Base-by-base conservation (phyloP, 2,888 invertebrate genomes). In the Globia sparganii region DNA sequence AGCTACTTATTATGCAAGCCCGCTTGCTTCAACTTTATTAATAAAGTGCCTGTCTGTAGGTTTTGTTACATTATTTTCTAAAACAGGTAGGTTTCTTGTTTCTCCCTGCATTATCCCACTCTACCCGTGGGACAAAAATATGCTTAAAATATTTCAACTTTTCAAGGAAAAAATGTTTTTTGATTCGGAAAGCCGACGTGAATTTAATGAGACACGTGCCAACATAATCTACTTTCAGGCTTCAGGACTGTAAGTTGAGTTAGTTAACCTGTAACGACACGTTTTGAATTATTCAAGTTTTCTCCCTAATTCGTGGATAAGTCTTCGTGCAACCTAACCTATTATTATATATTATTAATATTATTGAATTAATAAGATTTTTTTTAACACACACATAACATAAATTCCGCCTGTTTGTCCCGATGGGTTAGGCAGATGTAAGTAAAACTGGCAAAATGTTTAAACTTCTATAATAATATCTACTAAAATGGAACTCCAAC, bases 151-250 rank as follows among this genome's bases (percentile, higher is more conserved):
- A 67, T 49, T 40, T 53, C 1, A 40, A 70, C 6, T 53, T 66
- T 65, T 28, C 40, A 40, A 43, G 21, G 28, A 65, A 28, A 40
- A n/a, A n/a, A n/a, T n/a, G 18, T 1, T n/a, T 49, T 58, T 40
- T 5, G 37, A 34, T 69, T 71, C 18, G 15, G 15, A 49, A 49
- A 49, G 21, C 70, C 58, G 43, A 58, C n/a, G 43, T 15, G 53
- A 73, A 21, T 53, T 73, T 34, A 46, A 73, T n/a, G 15, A 28
- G 58, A 9, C 74, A 59, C 73, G 74, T 74, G 18, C 74, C 34
- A 46, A 46, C 43, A 28, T 59, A 73, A 59, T 72, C 58, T 73
- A 34, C 28, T 21, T 43, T 58, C 25, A 74, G 21, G 37, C 46
- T 46, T 46, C 37, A 28, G 28, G 75, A 37, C 34, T 73, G 56